phyloP scores from a whole-genome alignment of 2,797 vertebrate species.

The Phrynocephalus guinanensis region DNA sequence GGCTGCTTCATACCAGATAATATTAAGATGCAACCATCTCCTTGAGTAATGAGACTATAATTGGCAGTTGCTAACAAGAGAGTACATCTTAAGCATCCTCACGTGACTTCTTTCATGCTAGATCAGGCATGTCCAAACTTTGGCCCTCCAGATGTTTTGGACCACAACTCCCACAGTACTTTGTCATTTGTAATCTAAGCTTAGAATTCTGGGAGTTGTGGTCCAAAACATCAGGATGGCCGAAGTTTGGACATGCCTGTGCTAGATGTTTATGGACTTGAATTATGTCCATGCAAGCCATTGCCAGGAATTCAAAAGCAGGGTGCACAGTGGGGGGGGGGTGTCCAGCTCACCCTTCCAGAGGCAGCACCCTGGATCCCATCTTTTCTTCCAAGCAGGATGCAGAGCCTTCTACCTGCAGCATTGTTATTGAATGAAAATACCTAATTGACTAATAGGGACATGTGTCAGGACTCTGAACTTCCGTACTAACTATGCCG shows the following conservation, averaged over 20 bases:
- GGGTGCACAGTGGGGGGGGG: neutral
- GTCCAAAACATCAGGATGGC: too few relatives aligned
- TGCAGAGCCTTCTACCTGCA: neutral
- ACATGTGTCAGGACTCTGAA: constrained; percentile 54
- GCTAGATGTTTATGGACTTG: constrained; percentile 65
- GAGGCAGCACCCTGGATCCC: neutral
- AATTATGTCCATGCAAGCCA: constrained; percentile 51
- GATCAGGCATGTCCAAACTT: too few relatives aligned
- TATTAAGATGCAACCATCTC: constrained; percentile 58
- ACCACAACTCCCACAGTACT: too few relatives aligned
- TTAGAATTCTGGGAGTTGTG: too few relatives aligned
- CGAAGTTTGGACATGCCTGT: too few relatives aligned
- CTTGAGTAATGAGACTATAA: constrained; percentile 51
- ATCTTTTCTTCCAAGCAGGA: neutral
- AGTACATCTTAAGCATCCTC: constrained; percentile 48
- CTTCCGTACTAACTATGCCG: constrained; percentile 41
- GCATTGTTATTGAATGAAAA: constrained; percentile 13
- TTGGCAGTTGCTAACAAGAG: constrained; percentile 59
- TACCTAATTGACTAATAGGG: constrained; percentile 53
- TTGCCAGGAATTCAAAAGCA: constrained; percentile 11
- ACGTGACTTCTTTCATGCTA: constrained; percentile 57
- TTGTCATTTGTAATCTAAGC: too few relatives aligned
- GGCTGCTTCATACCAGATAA: constrained; percentile 69
- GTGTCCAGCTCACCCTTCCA: neutral
- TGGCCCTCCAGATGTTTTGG: too few relatives aligned